phyloP scores from a whole-genome alignment of 2,888 invertebrate genomes.

The Neoaliturus tenellus region DNA sequence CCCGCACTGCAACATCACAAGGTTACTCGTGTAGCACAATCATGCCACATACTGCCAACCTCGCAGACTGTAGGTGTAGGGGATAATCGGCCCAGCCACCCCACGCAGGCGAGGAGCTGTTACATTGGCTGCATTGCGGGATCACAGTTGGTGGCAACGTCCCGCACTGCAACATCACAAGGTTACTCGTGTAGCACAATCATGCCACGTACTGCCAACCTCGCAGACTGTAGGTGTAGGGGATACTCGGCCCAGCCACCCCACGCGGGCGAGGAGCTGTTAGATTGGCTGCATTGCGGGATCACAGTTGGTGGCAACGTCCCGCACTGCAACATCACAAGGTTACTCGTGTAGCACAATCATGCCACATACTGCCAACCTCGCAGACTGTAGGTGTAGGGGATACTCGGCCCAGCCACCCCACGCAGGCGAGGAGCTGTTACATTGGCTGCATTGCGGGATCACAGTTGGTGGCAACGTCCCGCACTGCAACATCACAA shows the following conservation, averaged over 20 bases:
- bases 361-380: slow-evolving; percentile 79
- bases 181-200: slow-evolving; percentile 85
- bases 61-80: slow-evolving; percentile 76
- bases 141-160: background rate
- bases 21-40: slow-evolving; percentile 85
- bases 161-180: no score
- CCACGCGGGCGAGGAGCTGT: slow-evolving; percentile 70
- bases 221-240: slow-evolving; percentile 76
- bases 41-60: slow-evolving; percentile 79
- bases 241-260: slow-evolving; percentile 77
- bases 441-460: background rate
- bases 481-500: no score
- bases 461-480: background rate
- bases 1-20: no score
- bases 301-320: background rate
- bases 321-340: no score
- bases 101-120: slow-evolving; percentile 70
- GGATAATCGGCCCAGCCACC: slow-evolving; percentile 77
- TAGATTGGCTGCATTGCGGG: background rate
- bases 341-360: slow-evolving; percentile 85
- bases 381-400: slow-evolving; percentile 76
- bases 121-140: background rate
- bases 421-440: slow-evolving; percentile 70
- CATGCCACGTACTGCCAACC: slow-evolving; percentile 79
- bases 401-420: slow-evolving; percentile 77